Conservation (phyloP, 2,888 invertebrate genomes). For the Marronus borbonicus region DNA sequence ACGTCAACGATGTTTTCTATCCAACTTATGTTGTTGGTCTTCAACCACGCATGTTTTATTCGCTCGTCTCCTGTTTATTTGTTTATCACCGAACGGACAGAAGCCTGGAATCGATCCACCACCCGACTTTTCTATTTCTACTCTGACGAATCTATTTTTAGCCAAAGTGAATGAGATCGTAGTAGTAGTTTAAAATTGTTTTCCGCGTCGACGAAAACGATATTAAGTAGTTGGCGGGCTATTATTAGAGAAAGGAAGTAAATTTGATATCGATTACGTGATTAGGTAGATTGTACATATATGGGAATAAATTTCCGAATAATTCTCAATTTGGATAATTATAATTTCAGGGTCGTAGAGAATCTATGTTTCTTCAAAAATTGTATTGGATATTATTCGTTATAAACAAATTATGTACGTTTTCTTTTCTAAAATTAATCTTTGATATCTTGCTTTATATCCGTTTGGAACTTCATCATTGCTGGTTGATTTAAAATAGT, state of each 20-base stretch:
- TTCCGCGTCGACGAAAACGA: slow-evolving; percentile 1
- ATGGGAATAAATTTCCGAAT: not conserved
- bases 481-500: no score
- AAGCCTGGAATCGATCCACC: not conserved
- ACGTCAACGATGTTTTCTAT: slow-evolving; percentile 51
- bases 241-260: slow-evolving; percentile 2
- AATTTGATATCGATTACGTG: slow-evolving; percentile 9
- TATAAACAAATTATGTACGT: no score
- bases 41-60: slow-evolving; percentile 27
- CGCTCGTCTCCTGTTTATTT: slow-evolving; percentile 58
- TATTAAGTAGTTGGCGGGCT: slow-evolving; percentile 4
- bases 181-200: not conserved
- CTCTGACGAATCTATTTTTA: not conserved
- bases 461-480: no score
- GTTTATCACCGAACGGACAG: slow-evolving; percentile 56
- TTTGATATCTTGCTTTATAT: no score
- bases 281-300: not conserved
- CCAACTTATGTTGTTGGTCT: slow-evolving; percentile 25
- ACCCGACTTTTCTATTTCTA: slow-evolving; percentile 10
- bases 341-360: no score
- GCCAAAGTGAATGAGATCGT: slow-evolving; percentile 6
- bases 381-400: no score
- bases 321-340: not conserved
- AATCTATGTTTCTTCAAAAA: no score
- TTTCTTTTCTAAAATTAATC: no score